These are phyloP conservation scores for Vicugna pacos DNA, from an alignment of 2,113 vertebrate species.

Conservation along the genomic window DNA sequence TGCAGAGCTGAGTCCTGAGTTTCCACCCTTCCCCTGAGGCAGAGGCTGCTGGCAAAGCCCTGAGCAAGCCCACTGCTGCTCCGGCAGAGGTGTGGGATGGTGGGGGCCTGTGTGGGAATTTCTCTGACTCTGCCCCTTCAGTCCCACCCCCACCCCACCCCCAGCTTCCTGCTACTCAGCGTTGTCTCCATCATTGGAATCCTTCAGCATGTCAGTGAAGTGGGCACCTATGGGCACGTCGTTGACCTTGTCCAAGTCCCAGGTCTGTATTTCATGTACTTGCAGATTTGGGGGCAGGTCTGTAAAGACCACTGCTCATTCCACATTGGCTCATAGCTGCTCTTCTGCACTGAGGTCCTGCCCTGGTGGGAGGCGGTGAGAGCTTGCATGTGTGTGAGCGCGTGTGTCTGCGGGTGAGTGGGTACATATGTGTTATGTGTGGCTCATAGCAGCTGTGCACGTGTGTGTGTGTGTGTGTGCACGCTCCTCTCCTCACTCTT, in stretches of 20 bases:
- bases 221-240: slow-evolving; percentile 98
- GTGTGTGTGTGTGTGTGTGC: background rate
- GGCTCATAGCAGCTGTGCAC: accelerated
- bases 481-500: background rate
- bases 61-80: accelerated
- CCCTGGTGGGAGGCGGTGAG: slow-evolving; percentile 87
- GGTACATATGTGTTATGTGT: background rate
- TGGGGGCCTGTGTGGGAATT: background rate
- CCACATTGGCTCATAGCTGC: slow-evolving; percentile 98
- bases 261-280: slow-evolving; percentile 97
- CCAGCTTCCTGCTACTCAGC: slow-evolving; percentile 84
- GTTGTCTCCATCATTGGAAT: slow-evolving; percentile 98
- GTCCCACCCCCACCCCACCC: background rate
- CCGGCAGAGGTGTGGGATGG: accelerated
- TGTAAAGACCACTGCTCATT: slow-evolving; percentile 97
- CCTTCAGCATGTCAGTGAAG: slow-evolving; percentile 95
- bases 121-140: background rate
- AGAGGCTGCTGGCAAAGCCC: background rate
- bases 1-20: background rate
- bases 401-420: too few species aligned
- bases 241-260: slow-evolving; percentile 98
- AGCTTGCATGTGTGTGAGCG: accelerated
- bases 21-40: background rate
- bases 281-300: slow-evolving; percentile 97
- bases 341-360: slow-evolving; percentile 96